Base-by-base conservation (phyloP, 2,888 invertebrate genomes). In the Coleophora deauratella region DNA sequence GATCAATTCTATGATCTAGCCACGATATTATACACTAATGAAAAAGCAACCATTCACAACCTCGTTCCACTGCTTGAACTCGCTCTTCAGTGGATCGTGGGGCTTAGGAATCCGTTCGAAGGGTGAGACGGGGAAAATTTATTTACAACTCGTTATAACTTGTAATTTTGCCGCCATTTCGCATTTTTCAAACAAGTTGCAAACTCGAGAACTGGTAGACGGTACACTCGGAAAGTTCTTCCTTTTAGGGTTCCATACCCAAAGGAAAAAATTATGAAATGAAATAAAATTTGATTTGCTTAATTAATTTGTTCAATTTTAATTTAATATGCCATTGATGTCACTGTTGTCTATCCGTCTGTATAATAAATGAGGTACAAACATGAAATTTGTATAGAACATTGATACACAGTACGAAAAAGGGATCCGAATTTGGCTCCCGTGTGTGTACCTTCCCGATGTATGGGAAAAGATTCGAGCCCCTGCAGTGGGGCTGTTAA, bases 81-180 rank as follows among this genome's bases (percentile, higher is more conserved):
- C n/a, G n/a, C n/a, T n/a, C n/a, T n/a, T n/a, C n/a, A n/a, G n/a
- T n/a, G n/a, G n/a, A n/a, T n/a, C n/a, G n/a, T n/a, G n/a, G n/a
- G n/a, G n/a, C n/a, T n/a, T n/a, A n/a, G n/a, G n/a, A n/a, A n/a
- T n/a, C n/a, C n/a, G n/a, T n/a, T n/a, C n/a, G n/a, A n/a, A n/a
- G n/a, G n/a, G n/a, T n/a, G n/a, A n/a, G n/a, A n/a, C n/a, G n/a
- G n/a, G n/a, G n/a, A n/a, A n/a, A 37, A 42, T 43, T 21, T 44
- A 41, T 46, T 46, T 42, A 35, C 45, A 45, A 48, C 48, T 48
- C 42, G 44, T 48, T 48, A 41, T 44, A 48, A 48, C 44, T 46
- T 46, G 31, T 35, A 32, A 31, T 30, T 42, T 44, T 36, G 33
- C 37, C 38, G 41, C 33, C 42, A 40, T 41, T 44, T 42, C 38